A percentile compares a stretch with the other conserved stretches of the same genome.
These are phyloP conservation scores for Papilio machaon DNA, from an alignment of 1,140 invertebrate species.

Conservation along the genomic window DNA sequence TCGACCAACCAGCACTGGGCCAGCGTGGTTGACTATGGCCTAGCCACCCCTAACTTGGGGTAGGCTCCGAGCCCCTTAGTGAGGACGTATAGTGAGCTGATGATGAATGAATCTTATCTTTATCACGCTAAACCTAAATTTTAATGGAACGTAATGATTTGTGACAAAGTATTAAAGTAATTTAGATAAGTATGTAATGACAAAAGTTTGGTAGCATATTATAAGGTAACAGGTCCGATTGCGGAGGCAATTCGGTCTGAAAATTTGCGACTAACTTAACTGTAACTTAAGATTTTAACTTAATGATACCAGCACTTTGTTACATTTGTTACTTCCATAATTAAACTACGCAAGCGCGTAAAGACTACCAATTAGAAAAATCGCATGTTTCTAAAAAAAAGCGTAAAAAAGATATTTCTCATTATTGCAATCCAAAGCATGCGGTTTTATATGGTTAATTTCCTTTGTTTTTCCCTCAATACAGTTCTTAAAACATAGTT, in stretches of 20 bases:
- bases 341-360: not conserved
- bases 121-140: not conserved
- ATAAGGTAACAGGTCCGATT: slow-evolving; percentile 7
- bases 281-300: slow-evolving; percentile 13
- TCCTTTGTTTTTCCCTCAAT: too few species aligned
- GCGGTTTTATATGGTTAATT: too few species aligned
- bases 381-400: too few species aligned
- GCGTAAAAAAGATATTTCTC: too few species aligned
- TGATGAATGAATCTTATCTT: not conserved
- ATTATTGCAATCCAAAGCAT: too few species aligned
- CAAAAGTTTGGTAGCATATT: slow-evolving; percentile 6
- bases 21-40: too few species aligned
- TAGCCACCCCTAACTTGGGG: too few species aligned
- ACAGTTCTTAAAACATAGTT: not conserved
- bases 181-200: slow-evolving; percentile 22
- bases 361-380: not conserved
- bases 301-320: not conserved
- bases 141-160: slow-evolving; percentile 6
- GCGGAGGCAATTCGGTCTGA: not conserved
- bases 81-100: too few species aligned
- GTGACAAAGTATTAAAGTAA: slow-evolving; percentile 11
- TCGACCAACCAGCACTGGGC: too few species aligned
- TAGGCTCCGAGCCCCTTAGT: too few species aligned
- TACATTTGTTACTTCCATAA: not conserved
- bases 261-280: slow-evolving; percentile 13